A percentile compares a stretch with the other conserved stretches of the same genome.
Conservation (phyloP, 2,113 vertebrate genomes). For the Arothron firmamentum region DNA sequence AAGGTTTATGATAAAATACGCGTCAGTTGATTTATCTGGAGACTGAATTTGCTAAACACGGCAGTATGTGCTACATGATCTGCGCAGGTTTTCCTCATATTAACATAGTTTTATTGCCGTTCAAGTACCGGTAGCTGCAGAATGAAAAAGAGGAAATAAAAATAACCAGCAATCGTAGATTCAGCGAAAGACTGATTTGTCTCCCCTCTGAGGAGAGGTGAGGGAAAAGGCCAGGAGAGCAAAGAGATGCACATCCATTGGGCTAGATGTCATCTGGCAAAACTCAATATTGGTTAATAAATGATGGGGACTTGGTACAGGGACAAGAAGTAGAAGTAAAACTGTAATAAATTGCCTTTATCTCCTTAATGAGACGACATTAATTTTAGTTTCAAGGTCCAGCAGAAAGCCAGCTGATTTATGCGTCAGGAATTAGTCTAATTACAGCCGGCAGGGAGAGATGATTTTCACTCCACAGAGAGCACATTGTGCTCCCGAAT, state of each 20-base stretch:
- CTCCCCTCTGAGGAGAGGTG: constrained; percentile 1
- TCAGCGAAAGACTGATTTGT: too few species aligned
- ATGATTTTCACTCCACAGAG: constrained; percentile 69
- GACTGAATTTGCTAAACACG: too few species aligned
- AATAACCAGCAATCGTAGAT: not conserved
- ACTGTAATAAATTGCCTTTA: constrained; percentile 78
- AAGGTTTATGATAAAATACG: not conserved
- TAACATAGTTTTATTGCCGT: not conserved
- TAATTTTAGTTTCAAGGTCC: constrained; percentile 84
- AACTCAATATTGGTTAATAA: constrained; percentile 80
- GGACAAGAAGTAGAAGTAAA: constrained; percentile 49
- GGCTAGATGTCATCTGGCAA: constrained; percentile 50
- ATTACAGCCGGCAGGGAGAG: constrained; percentile 53
- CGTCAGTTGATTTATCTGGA: too few species aligned
- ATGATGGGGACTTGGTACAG: constrained; percentile 58
- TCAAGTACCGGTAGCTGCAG: too few species aligned
- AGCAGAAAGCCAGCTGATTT: constrained; percentile 71
- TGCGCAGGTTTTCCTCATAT: not conserved
- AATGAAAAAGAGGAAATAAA: too few species aligned
- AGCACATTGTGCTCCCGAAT: constrained; percentile 61
- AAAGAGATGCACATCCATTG: constrained; percentile 41
- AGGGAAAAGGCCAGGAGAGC: constrained; percentile 13
- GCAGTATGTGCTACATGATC: too few species aligned
- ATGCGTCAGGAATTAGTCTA: constrained; percentile 72
- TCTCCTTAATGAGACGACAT: constrained; percentile 84